Evolutionary conservation across 1,140 invertebrate species (phyloP).

Genomic region (Steinernema khuongi): DNA sequence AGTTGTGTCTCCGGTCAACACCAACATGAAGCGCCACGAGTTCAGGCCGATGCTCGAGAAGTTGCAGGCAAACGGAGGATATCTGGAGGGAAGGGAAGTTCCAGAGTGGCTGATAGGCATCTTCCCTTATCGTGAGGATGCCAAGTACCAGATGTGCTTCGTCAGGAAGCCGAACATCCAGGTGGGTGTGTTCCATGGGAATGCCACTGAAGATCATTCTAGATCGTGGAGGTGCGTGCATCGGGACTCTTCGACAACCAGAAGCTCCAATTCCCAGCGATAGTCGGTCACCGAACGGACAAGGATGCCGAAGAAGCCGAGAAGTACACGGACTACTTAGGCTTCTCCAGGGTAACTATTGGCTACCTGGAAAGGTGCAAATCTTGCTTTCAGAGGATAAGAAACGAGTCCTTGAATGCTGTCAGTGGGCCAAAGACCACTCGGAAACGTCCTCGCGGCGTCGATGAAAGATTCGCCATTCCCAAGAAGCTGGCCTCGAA

Average conservation of each 20-base stretch:
- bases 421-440: not conserved
- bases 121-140: not conserved
- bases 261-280: not conserved
- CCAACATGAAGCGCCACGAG: not conserved
- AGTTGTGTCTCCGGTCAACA: not conserved
- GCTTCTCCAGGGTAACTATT: not conserved
- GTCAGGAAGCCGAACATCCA: not conserved
- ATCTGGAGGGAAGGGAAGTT: not conserved
- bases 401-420: not conserved
- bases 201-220: not conserved
- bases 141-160: not conserved
- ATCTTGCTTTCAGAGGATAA: not conserved
- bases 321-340: not conserved
- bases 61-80: not conserved
- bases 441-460: not conserved
- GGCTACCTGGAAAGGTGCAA: not conserved
- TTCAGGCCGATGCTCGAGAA: not conserved
- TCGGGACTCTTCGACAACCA: not conserved
- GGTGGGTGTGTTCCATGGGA: not conserved
- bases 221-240: slow-evolving; percentile 7
- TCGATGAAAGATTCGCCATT: not conserved
- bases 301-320: not conserved
- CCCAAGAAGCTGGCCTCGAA: not conserved
- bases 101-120: not conserved
- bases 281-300: not conserved